Percentiles rank a stretch among this genome's conserved stretches.
These are phyloP conservation scores for Torymus tubicola DNA, from an alignment of 2,888 invertebrate genomes.

Conservation along the genomic window DNA sequence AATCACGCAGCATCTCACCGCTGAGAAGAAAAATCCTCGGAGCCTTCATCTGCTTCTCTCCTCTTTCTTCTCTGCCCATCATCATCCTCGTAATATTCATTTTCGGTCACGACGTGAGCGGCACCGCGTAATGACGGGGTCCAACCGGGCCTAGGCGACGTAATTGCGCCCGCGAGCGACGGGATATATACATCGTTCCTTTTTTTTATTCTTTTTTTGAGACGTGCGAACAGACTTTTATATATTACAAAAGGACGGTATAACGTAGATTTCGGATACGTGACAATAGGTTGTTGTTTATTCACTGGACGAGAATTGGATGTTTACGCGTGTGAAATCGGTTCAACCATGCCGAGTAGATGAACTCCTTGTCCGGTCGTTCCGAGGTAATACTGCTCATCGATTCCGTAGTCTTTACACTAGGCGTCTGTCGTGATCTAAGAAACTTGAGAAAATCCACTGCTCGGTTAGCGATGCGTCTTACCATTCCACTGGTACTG, in stretches of 20 bases:
- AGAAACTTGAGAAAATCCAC: no score
- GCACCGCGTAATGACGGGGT: slow-evolving; percentile 43
- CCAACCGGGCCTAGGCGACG: slow-evolving; percentile 28
- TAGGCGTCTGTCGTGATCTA: no score
- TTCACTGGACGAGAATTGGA: not conserved
- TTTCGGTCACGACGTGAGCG: slow-evolving; percentile 12
- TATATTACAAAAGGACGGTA: no score
- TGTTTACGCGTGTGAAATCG: slow-evolving; percentile 26
- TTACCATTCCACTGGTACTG: no score
- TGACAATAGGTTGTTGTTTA: not conserved
- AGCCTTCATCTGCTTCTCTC: not conserved
- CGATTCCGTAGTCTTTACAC: no score
- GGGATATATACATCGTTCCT: not conserved
- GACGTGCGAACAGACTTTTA: not conserved
- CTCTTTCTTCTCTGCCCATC: not conserved
- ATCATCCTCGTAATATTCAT: slow-evolving; percentile 41
- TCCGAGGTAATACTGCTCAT: not conserved
- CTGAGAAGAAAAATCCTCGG: no score
- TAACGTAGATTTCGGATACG: no score
- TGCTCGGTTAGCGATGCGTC: no score
- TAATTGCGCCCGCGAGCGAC: slow-evolving; percentile 37
- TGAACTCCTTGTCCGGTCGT: slow-evolving; percentile 24
- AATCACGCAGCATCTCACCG: not conserved
- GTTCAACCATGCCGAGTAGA: slow-evolving; percentile 43
- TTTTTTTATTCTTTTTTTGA: no score